Base-by-base conservation (phyloP, 2,888 invertebrate species). In the Ophion obscuratus region DNA sequence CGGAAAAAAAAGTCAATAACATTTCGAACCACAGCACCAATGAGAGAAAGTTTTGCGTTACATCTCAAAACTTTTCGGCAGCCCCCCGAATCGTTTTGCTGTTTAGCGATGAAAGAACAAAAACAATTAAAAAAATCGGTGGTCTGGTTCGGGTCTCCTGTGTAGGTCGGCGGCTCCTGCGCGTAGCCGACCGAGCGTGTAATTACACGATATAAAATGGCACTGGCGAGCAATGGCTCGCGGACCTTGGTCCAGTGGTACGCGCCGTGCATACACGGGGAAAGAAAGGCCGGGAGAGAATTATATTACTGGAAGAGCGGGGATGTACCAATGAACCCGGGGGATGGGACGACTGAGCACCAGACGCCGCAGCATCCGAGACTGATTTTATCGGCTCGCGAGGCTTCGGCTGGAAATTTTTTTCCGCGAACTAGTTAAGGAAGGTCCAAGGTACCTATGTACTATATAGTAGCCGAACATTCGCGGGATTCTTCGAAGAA, bases 201-300 rank as follows among this genome's bases (percentile, higher is more conserved):
- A 87, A 88, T 88, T 88, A 87, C 81, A 76, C 81, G 84, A 86
- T 85, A 87, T 86, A 88, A 88, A 88, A 86, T 85, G 79, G 84
- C 78, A 84, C 79, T 83, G 47, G 3, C 83, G 75, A 53, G 66
- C 76, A 76, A 85, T 73, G 78, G 57, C 70, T 79, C 70, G 66
- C 74, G 84, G 47, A 57, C 61, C 20, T 59, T 66, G 61, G 17
- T 36, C 27, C 71, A 40, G 68, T 64, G n/a, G 27, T 40, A 20
- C 17, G 2, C 53, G 75, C 57, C 78, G 77, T 53, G 24, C 20
- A 53, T 20, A 44, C 20, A 68, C 5, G n/a, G n/a, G 17, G 9
- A 17, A 67, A 67, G 36, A 47, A 31, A 31, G 47, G 14, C 47
- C 47, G 11, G 47, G 14, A 47, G 47, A 14, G 47, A 47, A 47